phyloP scores from a whole-genome alignment of 1,140 invertebrate species.

The Manduca sexta region DNA sequence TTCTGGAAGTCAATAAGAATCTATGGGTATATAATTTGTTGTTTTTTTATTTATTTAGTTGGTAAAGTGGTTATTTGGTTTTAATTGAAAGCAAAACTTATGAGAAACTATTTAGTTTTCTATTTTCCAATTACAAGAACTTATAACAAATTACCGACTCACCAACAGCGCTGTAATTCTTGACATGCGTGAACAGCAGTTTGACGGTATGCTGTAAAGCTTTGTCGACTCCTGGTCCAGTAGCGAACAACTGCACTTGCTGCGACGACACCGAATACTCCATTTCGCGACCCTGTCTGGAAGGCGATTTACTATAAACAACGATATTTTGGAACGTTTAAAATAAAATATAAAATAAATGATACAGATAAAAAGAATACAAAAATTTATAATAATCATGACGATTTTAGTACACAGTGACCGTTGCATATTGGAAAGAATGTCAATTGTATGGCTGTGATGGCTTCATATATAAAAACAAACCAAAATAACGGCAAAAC shows the following conservation, averaged over 20 bases:
- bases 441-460: too few species aligned
- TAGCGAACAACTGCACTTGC: slow-evolving; percentile 43
- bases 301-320: slow-evolving; percentile 37
- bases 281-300: slow-evolving; percentile 47
- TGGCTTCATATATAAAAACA: too few species aligned
- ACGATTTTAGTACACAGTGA: too few species aligned
- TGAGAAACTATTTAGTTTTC: too few species aligned
- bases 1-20: too few species aligned
- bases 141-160: slow-evolving; percentile 10
- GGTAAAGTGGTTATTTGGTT: too few species aligned
- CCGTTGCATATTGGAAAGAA: too few species aligned
- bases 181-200: slow-evolving; percentile 49
- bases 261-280: slow-evolving; percentile 49
- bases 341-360: slow-evolving; percentile 14
- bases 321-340: slow-evolving; percentile 1
- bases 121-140: background rate
- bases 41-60: too few species aligned
- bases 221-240: slow-evolving; percentile 25
- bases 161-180: slow-evolving; percentile 59
- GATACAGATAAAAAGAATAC: slow-evolving; percentile 11
- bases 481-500: too few species aligned
- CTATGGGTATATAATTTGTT: too few species aligned
- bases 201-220: slow-evolving; percentile 40
- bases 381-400: slow-evolving; percentile 3
- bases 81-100: too few species aligned